Evolutionary conservation across 2,888 invertebrate species (phyloP).

Genomic region (Nomada fucata): DNA sequence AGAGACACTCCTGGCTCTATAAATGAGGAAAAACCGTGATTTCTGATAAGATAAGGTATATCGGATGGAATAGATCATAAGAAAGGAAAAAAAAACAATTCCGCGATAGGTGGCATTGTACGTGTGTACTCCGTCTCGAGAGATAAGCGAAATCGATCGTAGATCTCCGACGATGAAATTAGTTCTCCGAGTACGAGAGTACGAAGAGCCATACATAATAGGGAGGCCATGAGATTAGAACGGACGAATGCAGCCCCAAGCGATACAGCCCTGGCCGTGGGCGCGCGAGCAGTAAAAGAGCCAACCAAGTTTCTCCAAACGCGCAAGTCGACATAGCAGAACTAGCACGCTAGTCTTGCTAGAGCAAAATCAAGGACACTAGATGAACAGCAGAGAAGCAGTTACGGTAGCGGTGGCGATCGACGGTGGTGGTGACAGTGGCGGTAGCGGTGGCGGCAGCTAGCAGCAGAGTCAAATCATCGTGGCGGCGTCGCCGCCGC

Average conservation of each 20-base stretch:
- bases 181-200: background rate
- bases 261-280: slow-evolving; percentile 74
- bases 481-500: slow-evolving; percentile 40
- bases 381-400: slow-evolving; percentile 43
- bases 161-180: slow-evolving; percentile 19
- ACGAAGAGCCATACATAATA: background rate
- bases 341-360: slow-evolving; percentile 70
- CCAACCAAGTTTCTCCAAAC: slow-evolving; percentile 67
- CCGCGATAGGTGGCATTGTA: slow-evolving; percentile 25
- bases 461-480: slow-evolving; percentile 62
- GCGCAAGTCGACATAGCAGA: slow-evolving; percentile 66
- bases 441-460: background rate
- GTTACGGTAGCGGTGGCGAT: slow-evolving; percentile 34
- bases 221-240: slow-evolving; percentile 51
- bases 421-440: slow-evolving; percentile 26
- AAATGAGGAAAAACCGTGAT: slow-evolving; percentile 38
- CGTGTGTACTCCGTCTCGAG: background rate
- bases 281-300: slow-evolving; percentile 64
- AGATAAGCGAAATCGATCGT: slow-evolving; percentile 46
- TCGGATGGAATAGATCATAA: slow-evolving; percentile 1
- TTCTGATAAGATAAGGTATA: slow-evolving; percentile 45
- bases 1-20: background rate
- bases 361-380: slow-evolving; percentile 76
- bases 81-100: slow-evolving; percentile 10
- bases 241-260: slow-evolving; percentile 64